Evolutionary conservation across 1,140 invertebrate species (phyloP).

Genomic region (Magallana angulata): DNA sequence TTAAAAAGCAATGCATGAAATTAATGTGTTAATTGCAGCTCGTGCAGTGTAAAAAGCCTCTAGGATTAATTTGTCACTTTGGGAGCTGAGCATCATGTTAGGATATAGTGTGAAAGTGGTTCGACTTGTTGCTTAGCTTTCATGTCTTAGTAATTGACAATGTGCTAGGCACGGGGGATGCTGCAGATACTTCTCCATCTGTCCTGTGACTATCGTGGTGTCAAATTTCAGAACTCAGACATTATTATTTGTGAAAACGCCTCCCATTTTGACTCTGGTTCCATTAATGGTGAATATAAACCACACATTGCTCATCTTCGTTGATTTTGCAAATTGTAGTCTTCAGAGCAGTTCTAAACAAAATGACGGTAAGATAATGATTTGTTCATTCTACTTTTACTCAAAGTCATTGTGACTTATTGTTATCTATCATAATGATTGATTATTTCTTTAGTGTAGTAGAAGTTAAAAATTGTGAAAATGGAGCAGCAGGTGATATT

Average conservation of each 20-base stretch:
- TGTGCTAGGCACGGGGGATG: conserved; percentile 1
- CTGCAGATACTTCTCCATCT: not conserved
- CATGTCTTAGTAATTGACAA: not conserved
- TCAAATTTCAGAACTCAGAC: conserved; percentile 28
- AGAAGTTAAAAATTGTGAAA: not conserved
- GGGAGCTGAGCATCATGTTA: not conserved
- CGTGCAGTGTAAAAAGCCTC: conserved; percentile 17
- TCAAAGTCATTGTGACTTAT: too few relatives aligned
- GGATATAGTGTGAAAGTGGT: not conserved
- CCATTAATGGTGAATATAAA: conserved; percentile 27
- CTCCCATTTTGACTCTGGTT: conserved; percentile 4
- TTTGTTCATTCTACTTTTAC: not conserved
- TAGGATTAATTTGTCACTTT: conserved; percentile 28
- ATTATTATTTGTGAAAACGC: conserved; percentile 18
- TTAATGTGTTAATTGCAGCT: conserved; percentile 34
- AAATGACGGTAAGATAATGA: conserved; percentile 2
- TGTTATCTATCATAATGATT: too few relatives aligned
- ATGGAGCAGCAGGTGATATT: not conserved
- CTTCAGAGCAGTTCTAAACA: not conserved
- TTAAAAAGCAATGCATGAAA: conserved; percentile 17
- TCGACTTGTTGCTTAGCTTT: not conserved
- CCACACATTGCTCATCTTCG: not conserved
- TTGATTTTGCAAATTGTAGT: conserved; percentile 22
- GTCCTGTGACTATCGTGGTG: not conserved
- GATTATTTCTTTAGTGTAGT: not conserved